Base-by-base conservation (phyloP, 2,113 vertebrate species). In the Ageneiosus marmoratus region DNA sequence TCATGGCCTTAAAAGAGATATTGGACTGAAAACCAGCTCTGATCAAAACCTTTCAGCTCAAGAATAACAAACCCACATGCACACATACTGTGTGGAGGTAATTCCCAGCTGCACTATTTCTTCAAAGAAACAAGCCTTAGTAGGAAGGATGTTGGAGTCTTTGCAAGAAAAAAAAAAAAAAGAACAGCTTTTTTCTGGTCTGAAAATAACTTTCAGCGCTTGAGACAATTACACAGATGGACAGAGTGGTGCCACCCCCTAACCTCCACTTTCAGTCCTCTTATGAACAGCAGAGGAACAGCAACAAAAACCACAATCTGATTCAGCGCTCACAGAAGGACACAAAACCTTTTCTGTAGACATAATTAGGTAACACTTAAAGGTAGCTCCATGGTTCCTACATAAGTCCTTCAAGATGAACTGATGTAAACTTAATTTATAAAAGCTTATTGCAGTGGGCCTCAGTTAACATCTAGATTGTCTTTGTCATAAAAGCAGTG, bases 151-250 rank as follows among this genome's bases (percentile, higher is more conserved):
- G 79, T 85, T 83, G 56, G 41, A 84, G 83, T 76, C 87, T 90
- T 89, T 91, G 88, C 89, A 82, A 82, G 77, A 88, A 86, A 86
- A 89, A 82, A 86, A 89, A 82, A 88, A 88, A 88, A 88, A 69
- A 67, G 81, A 84, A 37, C 81, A 85, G 82, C 82, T 87, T 85
- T 87, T 79, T 87, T 86, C 67, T 80, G 67, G 48, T 77, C 82
- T 88, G 87, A 89, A 89, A 87, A 91, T 90, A 91, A 87, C 88
- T 89, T 88, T 77, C 83, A 79, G 62, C 46, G 74, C 87, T 80
- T 84, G 77, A 88, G 87, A 90, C 89, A 90, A 91, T 91, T 90
- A 88, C 85, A 85, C 85, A 88, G 86, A 87, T 88, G 88, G 89
- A 88, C 83, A 56, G 85, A 84, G 81, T 77, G 74, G 70, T 80